Evolutionary conservation across 2,113 vertebrate species (phyloP).

Genomic region (Pseudorhombus dupliciocellatus): DNA sequence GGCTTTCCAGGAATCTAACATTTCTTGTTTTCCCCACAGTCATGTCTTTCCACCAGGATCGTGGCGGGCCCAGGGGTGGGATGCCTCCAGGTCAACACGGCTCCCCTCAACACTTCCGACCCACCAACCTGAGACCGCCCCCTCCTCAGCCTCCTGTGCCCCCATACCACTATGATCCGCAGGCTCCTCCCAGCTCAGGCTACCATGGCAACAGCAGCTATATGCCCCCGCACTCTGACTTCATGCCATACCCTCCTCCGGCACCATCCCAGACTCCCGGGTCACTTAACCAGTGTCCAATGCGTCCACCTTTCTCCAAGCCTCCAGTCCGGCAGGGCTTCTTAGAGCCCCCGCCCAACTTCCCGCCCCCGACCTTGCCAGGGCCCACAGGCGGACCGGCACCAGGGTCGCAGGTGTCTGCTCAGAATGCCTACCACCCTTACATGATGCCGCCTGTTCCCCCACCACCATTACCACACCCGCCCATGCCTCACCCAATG

Average conservation of each 20-base stretch:
- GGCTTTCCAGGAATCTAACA: too few species aligned
- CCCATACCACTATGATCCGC: conserved; percentile 89
- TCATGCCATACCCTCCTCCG: conserved; percentile 89
- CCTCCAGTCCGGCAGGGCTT: conserved; percentile 87
- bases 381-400: conserved; percentile 74
- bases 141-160: conserved; percentile 84
- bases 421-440: conserved; percentile 87
- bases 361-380: conserved; percentile 88
- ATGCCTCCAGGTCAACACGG: conserved; percentile 83
- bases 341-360: conserved; percentile 88
- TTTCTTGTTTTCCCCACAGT: conserved; percentile 36
- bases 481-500: conserved; percentile 83
- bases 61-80: conserved; percentile 85
- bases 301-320: conserved; percentile 85
- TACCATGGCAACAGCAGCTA: conserved; percentile 85
- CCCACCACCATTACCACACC: conserved; percentile 79
- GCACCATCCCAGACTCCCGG: conserved; percentile 81
- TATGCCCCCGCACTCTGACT: conserved; percentile 87
- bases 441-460: conserved; percentile 88
- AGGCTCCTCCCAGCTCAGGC: conserved; percentile 75
- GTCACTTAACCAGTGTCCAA: conserved; percentile 84
- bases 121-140: conserved; percentile 84
- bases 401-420: conserved; percentile 70
- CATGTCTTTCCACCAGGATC: conserved; percentile 93
- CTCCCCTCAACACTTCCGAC: conserved; percentile 84